Evolutionary conservation across 2,113 vertebrate genomes (phyloP), one percentile per base, ranked within the genome.

Genomic region (Motacilla tschutschensis): DNA sequence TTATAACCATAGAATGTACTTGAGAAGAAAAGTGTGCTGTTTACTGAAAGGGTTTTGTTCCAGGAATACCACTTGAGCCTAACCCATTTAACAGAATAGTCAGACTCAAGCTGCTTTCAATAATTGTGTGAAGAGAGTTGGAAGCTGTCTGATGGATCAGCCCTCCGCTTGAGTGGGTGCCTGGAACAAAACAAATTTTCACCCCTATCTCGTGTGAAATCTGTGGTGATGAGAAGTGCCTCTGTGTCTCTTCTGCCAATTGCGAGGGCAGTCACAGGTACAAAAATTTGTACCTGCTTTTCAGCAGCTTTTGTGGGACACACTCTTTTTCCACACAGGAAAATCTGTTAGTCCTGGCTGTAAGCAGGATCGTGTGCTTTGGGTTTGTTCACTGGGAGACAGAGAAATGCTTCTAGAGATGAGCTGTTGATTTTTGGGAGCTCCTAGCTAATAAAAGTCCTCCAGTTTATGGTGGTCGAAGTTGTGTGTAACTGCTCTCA

Each of bases 41-140:
- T 91, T 89, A 65, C 55, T 78, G 26, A 3, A 46, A 75, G 43
- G 36, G 35, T 79, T 82, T 69, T 77, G 43, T 91, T 90, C 41
- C 0, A 11, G 75, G 47, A 81, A 66, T 82, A 38, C 14, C 21
- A 48, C 73, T 90, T 71, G 59, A 92, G 60, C 48, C 21, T 33
- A 60, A 36, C 25, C 48, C 17, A 14, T 47, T 79, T 59, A 84
- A 53, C 25, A 51, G 78, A 55, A 47, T 48, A 74, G 33, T 59
- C 40, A 10, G 41, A 9, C 60, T 84, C 78, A 76, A 87, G 57
- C 75, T 67, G 78, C 67, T 82, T 79, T 73, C 59, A 54, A 0
- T 88, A 82, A 66, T 40, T 24, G 36, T 60, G 40, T n/a, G 74
- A 33, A 38, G 60, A 26, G 77, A 28, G 28, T 20, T 58, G 50